Conservation (phyloP, 2,888 invertebrate species). For the Lumbricus terrestris region DNA sequence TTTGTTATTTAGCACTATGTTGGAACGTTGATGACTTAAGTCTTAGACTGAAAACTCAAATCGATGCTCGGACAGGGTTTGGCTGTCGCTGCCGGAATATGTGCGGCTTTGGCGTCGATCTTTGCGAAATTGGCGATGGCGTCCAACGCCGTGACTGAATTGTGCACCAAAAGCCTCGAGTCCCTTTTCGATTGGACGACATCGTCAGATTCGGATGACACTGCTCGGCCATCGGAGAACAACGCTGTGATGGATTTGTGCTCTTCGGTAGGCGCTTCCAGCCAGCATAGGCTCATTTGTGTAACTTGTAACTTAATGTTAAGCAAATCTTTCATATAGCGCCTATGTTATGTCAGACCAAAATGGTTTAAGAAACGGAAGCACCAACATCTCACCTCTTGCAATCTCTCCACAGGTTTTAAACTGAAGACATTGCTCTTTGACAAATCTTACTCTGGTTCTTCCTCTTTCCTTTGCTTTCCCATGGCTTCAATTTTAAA, state of each 20-base stretch:
- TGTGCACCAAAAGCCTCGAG: background rate
- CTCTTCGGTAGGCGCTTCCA: background rate
- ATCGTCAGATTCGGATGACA: background rate
- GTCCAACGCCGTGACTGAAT: background rate
- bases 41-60: background rate
- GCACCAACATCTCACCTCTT: too few relatives aligned
- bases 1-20: too few relatives aligned
- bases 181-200: background rate
- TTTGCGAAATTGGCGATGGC: conserved; percentile 11
- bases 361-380: too few relatives aligned
- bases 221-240: background rate
- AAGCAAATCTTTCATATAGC: background rate
- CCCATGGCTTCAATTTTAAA: too few relatives aligned
- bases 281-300: background rate
- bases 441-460: too few relatives aligned
- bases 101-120: conserved; percentile 8
- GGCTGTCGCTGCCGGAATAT: conserved; percentile 7
- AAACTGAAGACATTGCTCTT: too few relatives aligned
- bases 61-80: conserved; percentile 7
- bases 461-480: too few relatives aligned
- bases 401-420: too few relatives aligned
- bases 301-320: background rate
- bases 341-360: too few relatives aligned
- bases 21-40: background rate
- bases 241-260: background rate